These are phyloP conservation scores for Galago senegalensis DNA, from an alignment of 2,797 vertebrate genomes.

Conservation along the genomic window DNA sequence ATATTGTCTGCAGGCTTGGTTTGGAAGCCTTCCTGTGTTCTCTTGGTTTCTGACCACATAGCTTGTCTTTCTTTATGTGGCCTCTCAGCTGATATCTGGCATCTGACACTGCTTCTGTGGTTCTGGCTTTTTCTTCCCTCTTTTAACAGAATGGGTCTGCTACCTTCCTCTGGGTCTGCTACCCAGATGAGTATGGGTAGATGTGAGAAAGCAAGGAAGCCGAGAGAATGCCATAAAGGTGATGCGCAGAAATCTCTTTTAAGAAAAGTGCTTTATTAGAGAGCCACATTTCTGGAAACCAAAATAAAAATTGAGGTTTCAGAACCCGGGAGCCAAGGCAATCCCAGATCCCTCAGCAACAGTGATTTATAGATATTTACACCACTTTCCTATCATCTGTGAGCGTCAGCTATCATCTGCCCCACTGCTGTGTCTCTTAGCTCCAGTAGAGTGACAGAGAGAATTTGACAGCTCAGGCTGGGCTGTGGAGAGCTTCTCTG, in stretches of 20 bases:
- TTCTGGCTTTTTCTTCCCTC: not conserved
- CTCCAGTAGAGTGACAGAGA: not conserved
- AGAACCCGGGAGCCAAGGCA: not conserved
- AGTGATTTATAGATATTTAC: not conserved
- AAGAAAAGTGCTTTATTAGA: not conserved
- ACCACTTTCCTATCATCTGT: fast-evolving
- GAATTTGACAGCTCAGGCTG: not conserved
- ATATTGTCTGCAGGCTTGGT: no score
- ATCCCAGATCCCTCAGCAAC: not conserved
- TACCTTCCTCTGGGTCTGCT: not conserved
- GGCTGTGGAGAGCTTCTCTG: not conserved
- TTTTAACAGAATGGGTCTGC: not conserved
- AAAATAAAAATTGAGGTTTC: not conserved
- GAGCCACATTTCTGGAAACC: not conserved
- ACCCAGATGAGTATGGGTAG: not conserved
- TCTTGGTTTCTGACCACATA: not conserved
- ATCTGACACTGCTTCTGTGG: not conserved
- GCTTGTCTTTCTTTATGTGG: not conserved
- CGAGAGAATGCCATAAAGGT: not conserved
- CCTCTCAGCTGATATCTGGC: not conserved
- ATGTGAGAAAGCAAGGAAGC: not conserved
- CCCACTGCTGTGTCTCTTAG: not conserved
- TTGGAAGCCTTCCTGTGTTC: not conserved
- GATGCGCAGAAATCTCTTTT: not conserved
- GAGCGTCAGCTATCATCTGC: not conserved